A percentile compares a stretch with the other conserved stretches of the same genome.
These are phyloP conservation scores for Rattus norvegicus DNA, from an alignment of 2,113 vertebrate genomes.

Conservation along the genomic window GRCr8 NC_086021.1:139644001-139644500, in stretches of 20 bases:
- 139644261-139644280: conserved; percentile 1
- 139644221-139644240: not conserved
- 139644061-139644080: not conserved
- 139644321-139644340: not conserved
- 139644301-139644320: not conserved
- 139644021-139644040: not conserved
- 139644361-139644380: not conserved
- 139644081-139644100: no score
- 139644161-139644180: not conserved
- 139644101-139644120: not conserved
- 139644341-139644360: not conserved
- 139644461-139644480: no score
- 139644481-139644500: not conserved
- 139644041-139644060: not conserved
- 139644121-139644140: not conserved
- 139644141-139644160: not conserved
- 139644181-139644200: not conserved
- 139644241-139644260: conserved; percentile 2
- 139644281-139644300: not conserved
- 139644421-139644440: not conserved
- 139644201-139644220: not conserved
- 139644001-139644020: not conserved
- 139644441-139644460: not conserved
- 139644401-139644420: not conserved
- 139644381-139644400: not conserved